Evolutionary conservation across 2,113 vertebrate genomes (phyloP).

Genomic region (Polypterus senegalus): DNA sequence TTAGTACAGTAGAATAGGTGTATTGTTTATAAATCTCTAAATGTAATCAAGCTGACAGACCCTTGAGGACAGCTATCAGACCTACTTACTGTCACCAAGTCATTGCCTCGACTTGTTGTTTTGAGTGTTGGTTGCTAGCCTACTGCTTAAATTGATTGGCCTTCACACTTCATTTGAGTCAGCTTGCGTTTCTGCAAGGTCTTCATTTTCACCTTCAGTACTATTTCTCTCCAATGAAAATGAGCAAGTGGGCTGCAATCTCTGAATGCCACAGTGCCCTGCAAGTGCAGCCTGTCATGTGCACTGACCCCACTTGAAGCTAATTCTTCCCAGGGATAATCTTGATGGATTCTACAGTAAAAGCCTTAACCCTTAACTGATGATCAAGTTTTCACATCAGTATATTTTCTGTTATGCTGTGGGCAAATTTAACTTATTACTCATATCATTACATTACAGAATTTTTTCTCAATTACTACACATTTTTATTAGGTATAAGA

Average conservation of each 20-base stretch:
- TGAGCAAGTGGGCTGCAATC: conserved; percentile 15
- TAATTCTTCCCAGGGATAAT: background rate
- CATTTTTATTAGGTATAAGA: too few relatives aligned
- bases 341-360: background rate
- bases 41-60: conserved; percentile 15
- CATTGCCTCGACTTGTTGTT: conserved; percentile 22
- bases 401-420: too few relatives aligned
- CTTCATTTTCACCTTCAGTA: conserved; percentile 31
- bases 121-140: conserved; percentile 18
- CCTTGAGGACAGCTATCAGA: conserved; percentile 15
- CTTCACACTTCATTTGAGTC: conserved; percentile 27
- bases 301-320: background rate
- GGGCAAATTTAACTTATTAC: too few relatives aligned
- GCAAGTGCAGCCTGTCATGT: conserved; percentile 15
- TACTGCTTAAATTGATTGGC: conserved; percentile 23
- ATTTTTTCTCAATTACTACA: too few relatives aligned
- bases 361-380: background rate
- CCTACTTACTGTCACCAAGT: conserved; percentile 13
- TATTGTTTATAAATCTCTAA: conserved; percentile 18
- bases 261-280: conserved; percentile 1
- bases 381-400: background rate
- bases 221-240: conserved; percentile 32
- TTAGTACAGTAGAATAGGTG: conserved; percentile 13
- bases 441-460: too few relatives aligned
- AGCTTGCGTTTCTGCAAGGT: conserved; percentile 23